A percentile compares a stretch with the other conserved stretches of the same genome.
Conservation (phyloP, 2,113 vertebrate genomes). For the Catharus fuscescens region DNA sequence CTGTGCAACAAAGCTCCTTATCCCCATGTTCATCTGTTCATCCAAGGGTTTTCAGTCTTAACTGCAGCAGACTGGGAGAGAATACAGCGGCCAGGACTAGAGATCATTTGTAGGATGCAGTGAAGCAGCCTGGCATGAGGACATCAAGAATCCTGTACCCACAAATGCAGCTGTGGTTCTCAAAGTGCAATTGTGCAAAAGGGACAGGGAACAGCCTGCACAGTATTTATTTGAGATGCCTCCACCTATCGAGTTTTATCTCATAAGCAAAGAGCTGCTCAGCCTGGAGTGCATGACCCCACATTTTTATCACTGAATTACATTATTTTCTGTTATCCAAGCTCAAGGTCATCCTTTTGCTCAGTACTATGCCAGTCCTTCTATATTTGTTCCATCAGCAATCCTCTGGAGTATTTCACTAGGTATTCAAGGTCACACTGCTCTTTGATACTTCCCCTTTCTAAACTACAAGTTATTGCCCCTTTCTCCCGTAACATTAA, state of each 20-base stretch:
- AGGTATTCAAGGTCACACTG: not conserved
- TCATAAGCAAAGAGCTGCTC: not conserved
- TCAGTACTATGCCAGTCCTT: not conserved
- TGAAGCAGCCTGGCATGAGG: not conserved
- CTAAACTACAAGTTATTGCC: not conserved
- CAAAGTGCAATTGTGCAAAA: not conserved
- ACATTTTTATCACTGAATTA: not conserved
- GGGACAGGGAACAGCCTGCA: not conserved
- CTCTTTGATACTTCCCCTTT: not conserved
- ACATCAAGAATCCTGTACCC: not conserved
- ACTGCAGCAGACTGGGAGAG: rapidly evolving
- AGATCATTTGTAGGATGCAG: not conserved
- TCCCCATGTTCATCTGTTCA: rapidly evolving
- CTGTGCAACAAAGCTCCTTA: not conserved
- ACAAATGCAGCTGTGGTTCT: not conserved
- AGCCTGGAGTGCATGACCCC: not conserved
- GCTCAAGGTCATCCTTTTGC: conserved; percentile 22
- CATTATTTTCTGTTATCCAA: not conserved
- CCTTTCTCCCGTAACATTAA: not conserved
- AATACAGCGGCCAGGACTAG: not conserved
- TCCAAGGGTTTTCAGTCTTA: not conserved
- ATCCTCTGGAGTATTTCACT: not conserved
- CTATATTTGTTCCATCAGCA: not conserved
- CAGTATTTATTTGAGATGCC: not conserved
- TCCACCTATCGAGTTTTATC: not conserved